phyloP scores from a whole-genome alignment of 2,797 vertebrate genomes.

The Bothrops alternatus region DNA sequence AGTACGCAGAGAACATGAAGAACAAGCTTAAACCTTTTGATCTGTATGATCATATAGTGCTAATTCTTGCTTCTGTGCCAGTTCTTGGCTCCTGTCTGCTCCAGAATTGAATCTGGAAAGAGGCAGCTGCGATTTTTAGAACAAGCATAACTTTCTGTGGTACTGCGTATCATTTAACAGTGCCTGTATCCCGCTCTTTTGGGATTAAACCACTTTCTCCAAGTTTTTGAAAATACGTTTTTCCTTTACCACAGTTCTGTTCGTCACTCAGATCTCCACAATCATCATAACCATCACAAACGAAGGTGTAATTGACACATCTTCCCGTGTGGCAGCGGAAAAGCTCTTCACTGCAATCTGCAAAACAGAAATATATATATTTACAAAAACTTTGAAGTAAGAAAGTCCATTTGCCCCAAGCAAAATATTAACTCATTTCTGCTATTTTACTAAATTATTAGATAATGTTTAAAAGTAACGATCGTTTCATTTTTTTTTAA shows the following conservation, averaged over 20 bases:
- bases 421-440: not conserved
- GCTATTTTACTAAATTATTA: not conserved
- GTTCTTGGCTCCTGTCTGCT: too few species aligned
- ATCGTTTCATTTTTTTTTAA: not conserved
- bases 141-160: not conserved
- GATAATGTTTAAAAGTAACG: not conserved
- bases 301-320: slow-evolving; percentile 78
- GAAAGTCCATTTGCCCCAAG: not conserved
- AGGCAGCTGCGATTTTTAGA: not conserved
- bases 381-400: not conserved
- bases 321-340: slow-evolving; percentile 86
- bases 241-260: slow-evolving; percentile 82
- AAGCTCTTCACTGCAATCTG: slow-evolving; percentile 78
- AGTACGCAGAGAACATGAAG: not conserved
- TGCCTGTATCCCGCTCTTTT: not conserved
- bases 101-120: not conserved
- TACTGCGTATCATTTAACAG: not conserved
- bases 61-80: not conserved
- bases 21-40: not conserved
- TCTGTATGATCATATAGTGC: not conserved
- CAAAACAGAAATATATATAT: slow-evolving; percentile 35
- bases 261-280: slow-evolving; percentile 95
- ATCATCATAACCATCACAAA: slow-evolving; percentile 93
- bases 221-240: slow-evolving; percentile 11
- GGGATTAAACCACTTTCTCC: not conserved